A percentile compares a stretch with the other conserved stretches of the same genome.
Evolutionary conservation across 2,888 invertebrate species (phyloP).

Genomic region (Pachydiplax longipennis): DNA sequence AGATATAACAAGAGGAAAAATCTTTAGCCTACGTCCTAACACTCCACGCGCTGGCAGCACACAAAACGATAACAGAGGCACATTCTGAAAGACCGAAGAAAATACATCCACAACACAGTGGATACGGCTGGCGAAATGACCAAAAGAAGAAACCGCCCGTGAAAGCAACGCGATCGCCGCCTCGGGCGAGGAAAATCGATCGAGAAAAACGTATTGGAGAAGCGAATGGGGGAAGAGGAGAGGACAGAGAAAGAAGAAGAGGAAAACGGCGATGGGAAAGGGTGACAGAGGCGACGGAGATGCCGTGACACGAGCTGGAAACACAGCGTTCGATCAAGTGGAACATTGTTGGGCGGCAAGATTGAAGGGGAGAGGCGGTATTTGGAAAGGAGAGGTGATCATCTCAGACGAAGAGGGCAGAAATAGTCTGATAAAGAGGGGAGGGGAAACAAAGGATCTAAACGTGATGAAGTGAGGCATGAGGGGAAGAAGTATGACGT

Average conservation of each 20-base stretch:
- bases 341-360: background rate
- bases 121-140: too few relatives aligned
- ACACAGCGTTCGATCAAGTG: background rate
- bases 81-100: background rate
- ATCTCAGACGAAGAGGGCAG: background rate
- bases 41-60: background rate
- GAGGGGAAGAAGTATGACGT: background rate
- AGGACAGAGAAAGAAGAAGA: background rate
- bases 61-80: background rate
- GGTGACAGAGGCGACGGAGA: background rate
- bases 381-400: background rate
- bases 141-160: too few relatives aligned
- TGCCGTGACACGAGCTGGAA: background rate
- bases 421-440: background rate
- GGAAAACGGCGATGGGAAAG: background rate
- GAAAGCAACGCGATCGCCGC: too few relatives aligned
- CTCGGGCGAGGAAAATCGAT: background rate
- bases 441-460: background rate
- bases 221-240: background rate
- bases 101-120: background rate
- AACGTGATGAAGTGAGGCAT: background rate
- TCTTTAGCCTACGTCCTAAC: too few relatives aligned
- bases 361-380: background rate
- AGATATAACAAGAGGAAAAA: too few relatives aligned
- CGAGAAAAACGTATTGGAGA: background rate